These are phyloP conservation scores for Charadrius vociferus DNA, from an alignment of 2,113 vertebrate genomes.

Conservation along the genomic window DNA sequence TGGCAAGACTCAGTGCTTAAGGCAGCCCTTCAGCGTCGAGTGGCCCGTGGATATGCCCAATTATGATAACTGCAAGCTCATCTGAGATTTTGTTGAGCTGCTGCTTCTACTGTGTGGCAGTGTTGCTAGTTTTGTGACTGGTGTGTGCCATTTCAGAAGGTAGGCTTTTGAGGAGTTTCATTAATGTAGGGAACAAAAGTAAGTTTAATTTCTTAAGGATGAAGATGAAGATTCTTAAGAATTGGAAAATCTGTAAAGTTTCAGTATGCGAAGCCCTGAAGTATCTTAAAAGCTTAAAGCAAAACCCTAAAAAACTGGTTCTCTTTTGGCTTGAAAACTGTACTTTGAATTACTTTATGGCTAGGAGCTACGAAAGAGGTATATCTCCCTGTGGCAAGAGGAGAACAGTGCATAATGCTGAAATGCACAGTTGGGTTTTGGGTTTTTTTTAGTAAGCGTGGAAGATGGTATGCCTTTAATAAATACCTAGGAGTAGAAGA, in stretches of 20 bases:
- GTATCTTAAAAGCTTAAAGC: not conserved
- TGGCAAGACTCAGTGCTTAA: not conserved
- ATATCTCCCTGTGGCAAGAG: not conserved
- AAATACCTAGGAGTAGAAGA: not conserved
- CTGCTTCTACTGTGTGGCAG: not conserved
- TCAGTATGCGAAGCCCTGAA: not conserved
- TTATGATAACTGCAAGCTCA: not conserved
- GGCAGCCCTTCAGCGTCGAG: rapidly evolving
- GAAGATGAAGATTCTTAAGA: no score
- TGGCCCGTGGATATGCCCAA: not conserved
- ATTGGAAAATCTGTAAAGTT: not conserved
- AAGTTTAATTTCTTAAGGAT: not conserved
- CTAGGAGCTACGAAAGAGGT: not conserved
- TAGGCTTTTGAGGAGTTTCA: not conserved
- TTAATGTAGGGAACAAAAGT: not conserved
- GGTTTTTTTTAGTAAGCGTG: not conserved
- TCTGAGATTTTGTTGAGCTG: not conserved
- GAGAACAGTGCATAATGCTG: not conserved
- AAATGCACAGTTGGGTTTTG: not conserved
- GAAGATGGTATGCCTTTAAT: not conserved
- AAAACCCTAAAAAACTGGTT: not conserved
- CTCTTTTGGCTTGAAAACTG: not conserved
- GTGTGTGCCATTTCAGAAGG: not conserved
- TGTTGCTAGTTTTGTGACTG: not conserved
- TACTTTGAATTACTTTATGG: not conserved